A percentile compares a stretch with the other conserved stretches of the same genome.
Conservation (phyloP, 1,140 invertebrate genomes). For the Lasaia peninsularis region DNA sequence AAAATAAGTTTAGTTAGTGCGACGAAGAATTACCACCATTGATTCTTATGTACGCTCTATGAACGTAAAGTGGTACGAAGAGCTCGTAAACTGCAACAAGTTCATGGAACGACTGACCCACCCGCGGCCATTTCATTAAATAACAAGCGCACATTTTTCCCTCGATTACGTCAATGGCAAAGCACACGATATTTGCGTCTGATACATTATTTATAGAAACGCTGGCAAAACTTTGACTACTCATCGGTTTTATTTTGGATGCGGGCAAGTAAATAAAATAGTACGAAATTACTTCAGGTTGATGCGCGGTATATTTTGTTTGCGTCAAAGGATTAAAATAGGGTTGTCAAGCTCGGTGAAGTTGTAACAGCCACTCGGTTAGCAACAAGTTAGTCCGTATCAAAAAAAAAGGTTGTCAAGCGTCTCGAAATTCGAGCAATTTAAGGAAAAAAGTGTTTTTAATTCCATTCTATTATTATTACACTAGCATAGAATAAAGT, state of each 20-base stretch:
- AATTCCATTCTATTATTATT: too few species aligned
- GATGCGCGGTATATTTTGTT: slow-evolving; percentile 55
- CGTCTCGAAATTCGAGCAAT: too few species aligned
- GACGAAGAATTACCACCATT: too few species aligned
- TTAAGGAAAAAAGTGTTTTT: too few species aligned
- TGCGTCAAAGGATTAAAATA: slow-evolving; percentile 37
- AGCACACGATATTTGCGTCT: slow-evolving; percentile 67
- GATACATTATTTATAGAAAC: slow-evolving; percentile 63
- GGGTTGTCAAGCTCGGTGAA: too few species aligned
- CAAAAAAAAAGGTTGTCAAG: too few species aligned
- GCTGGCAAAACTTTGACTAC: slow-evolving; percentile 62
- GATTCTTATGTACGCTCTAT: too few species aligned
- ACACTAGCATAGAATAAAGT: too few species aligned
- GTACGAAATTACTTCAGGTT: slow-evolving; percentile 54
- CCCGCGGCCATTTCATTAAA: slow-evolving; percentile 63
- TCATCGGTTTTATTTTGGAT: slow-evolving; percentile 68
- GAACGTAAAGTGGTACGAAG: slow-evolving; percentile 5
- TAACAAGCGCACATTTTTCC: slow-evolving; percentile 67
- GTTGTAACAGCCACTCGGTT: too few species aligned
- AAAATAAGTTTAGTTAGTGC: too few species aligned
- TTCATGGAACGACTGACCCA: slow-evolving; percentile 52
- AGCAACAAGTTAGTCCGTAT: too few species aligned
- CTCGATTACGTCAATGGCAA: slow-evolving; percentile 69
- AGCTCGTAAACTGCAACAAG: slow-evolving; percentile 51
- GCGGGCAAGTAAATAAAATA: slow-evolving; percentile 68